A percentile compares a stretch with the other conserved stretches of the same genome.
phyloP scores from a whole-genome alignment of 2,113 vertebrate species.

The Aspiorhynchus laticeps region DNA sequence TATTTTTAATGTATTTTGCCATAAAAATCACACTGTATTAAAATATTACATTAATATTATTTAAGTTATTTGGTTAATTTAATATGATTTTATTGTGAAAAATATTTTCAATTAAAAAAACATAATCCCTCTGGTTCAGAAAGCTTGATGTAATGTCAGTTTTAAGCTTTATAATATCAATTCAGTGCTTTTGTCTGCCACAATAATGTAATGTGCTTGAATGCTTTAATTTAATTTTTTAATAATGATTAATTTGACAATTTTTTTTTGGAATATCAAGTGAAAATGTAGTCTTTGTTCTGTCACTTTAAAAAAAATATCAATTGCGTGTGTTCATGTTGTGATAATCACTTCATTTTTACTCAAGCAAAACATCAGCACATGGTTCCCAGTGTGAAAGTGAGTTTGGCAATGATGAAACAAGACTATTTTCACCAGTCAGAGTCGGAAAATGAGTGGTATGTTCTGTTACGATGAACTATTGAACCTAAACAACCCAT shows the following conservation, averaged over 20 bases:
- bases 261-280: not conserved
- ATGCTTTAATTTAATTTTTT: not conserved
- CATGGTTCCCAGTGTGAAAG: not conserved
- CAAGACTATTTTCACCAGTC: not conserved
- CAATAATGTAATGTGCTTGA: not conserved
- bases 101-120: not conserved
- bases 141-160: not conserved
- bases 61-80: too few species aligned
- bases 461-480: constrained; percentile 13
- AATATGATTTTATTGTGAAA: not conserved
- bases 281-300: not conserved
- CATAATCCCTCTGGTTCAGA: not conserved
- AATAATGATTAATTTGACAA: not conserved
- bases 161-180: not conserved
- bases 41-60: too few species aligned
- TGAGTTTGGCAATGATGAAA: not conserved
- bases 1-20: too few species aligned
- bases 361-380: not conserved
- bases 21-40: too few species aligned
- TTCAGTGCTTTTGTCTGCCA: not conserved
- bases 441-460: not conserved
- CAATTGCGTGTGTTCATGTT: not conserved
- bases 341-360: constrained; percentile 14
- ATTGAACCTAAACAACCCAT: constrained; percentile 43
- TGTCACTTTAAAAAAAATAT: too few species aligned